phyloP scores from a whole-genome alignment of 1,140 invertebrate genomes.

The Ruditapes philippinarum region DNA sequence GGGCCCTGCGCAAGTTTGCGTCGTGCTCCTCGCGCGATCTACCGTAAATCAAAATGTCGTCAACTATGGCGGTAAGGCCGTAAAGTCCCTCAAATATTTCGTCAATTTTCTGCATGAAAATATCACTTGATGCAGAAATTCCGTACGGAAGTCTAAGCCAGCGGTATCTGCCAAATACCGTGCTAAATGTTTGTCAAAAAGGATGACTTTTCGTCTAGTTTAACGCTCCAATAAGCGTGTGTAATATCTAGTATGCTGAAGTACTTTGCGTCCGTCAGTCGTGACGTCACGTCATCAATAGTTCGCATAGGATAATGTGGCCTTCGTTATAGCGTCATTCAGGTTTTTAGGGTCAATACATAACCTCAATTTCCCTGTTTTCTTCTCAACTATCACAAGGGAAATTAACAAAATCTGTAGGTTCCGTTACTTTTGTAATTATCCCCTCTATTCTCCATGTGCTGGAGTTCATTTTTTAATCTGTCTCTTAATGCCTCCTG shows the following conservation, averaged over 20 bases:
- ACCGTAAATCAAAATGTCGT: conserved; percentile 68
- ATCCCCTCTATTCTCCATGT: conserved; percentile 58
- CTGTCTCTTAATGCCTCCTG: conserved; percentile 36
- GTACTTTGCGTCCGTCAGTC: conserved; percentile 9
- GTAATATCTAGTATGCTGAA: conserved; percentile 28
- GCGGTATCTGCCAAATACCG: conserved; percentile 31
- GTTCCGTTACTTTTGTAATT: conserved; percentile 57
- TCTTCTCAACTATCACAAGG: conserved; percentile 58
- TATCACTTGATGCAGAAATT: conserved; percentile 53
- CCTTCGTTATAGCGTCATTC: background rate
- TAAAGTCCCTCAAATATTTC: conserved; percentile 13
- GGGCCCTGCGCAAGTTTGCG: background rate
- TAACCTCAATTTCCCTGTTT: conserved; percentile 39
- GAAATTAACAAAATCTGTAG: conserved; percentile 70
- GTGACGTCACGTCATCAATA: conserved; percentile 36
- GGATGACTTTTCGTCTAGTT: conserved; percentile 75
- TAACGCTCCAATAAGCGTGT: conserved; percentile 47
- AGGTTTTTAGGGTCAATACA: conserved; percentile 30
- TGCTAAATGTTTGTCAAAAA: conserved; percentile 33
- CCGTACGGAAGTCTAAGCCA: conserved; percentile 70
- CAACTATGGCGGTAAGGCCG: conserved; percentile 16
- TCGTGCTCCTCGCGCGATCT: conserved; percentile 46
- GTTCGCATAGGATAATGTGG: conserved; percentile 43
- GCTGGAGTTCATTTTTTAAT: conserved; percentile 69
- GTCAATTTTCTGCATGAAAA: background rate